A percentile compares a stretch with the other conserved stretches of the same genome.
Conservation (phyloP, 2,113 vertebrate species). For the Ramphastos sulfuratus region DNA sequence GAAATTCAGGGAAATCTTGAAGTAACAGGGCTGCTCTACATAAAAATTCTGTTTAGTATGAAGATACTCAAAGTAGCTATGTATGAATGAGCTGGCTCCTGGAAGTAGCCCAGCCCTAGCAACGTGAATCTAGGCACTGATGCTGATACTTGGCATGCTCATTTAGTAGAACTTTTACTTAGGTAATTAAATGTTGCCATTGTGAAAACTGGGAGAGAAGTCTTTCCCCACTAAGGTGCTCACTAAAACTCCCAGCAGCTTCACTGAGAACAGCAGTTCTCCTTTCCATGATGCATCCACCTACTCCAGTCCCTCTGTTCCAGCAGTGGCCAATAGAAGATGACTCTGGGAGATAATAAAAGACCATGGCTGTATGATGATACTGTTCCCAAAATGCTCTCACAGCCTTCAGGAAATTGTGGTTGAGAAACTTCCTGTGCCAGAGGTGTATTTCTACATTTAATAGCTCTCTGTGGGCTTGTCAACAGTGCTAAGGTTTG, state of each 20-base stretch:
- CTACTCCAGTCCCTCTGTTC: not conserved
- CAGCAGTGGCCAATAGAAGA: not conserved
- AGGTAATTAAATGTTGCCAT: not conserved
- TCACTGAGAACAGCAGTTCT: not conserved
- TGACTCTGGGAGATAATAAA: not conserved
- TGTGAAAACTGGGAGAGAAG: not conserved
- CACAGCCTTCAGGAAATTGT: conserved; percentile 30
- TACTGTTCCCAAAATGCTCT: not conserved
- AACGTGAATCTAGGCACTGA: not conserved
- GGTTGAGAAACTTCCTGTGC: conserved; percentile 42
- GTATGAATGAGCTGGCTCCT: not conserved
- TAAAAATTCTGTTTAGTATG: not conserved
- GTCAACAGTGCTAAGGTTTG: conserved; percentile 15
- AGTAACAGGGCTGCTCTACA: not conserved
- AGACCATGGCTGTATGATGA: not conserved
- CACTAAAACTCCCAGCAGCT: not conserved
- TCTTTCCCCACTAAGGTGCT: not conserved
- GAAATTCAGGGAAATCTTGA: not conserved
- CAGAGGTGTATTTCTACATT: conserved; percentile 53
- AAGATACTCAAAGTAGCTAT: not conserved
- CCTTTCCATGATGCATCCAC: not conserved
- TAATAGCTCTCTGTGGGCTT: conserved; percentile 13
- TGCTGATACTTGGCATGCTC: not conserved
- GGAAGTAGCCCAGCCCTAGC: not conserved
- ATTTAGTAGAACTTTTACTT: not conserved